A percentile compares a stretch with the other conserved stretches of the same genome.
phyloP scores from a whole-genome alignment of 2,888 invertebrate genomes.

The Pheosia gnoma region DNA sequence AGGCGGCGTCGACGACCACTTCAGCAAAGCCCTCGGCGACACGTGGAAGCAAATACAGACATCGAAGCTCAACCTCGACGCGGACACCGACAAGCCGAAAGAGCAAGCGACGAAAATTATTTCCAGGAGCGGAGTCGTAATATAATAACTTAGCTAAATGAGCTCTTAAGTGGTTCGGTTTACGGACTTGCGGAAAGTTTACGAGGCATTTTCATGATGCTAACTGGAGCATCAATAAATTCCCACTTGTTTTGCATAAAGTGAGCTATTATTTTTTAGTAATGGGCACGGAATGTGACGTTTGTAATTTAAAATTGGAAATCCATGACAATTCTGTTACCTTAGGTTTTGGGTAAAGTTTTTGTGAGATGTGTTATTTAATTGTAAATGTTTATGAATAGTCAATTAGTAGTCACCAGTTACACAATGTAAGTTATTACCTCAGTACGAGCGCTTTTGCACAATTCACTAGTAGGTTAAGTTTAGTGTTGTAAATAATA shows the following conservation, averaged over 20 bases:
- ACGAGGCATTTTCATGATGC: constrained; percentile 69
- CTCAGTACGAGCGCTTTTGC: constrained; percentile 82
- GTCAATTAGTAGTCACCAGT: constrained; percentile 82
- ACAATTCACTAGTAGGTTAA: constrained; percentile 73
- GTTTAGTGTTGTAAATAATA: constrained; percentile 65
- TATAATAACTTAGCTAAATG: constrained; percentile 62
- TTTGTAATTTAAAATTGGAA: constrained; percentile 33
- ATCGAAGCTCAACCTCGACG: constrained; percentile 70
- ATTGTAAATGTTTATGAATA: constrained; percentile 59
- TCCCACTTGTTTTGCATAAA: constrained; percentile 70
- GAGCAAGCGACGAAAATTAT: constrained; percentile 75
- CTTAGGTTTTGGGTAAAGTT: constrained; percentile 67
- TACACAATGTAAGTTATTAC: constrained; percentile 81
- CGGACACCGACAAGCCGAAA: constrained; percentile 63
- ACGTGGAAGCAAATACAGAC: constrained; percentile 91
- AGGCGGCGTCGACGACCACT: constrained; percentile 92
- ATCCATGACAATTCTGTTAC: constrained; percentile 79
- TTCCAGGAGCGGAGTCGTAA: constrained; percentile 79
- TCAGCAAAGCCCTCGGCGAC: constrained; percentile 94
- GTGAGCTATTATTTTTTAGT: constrained; percentile 58
- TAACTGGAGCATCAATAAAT: constrained; percentile 72
- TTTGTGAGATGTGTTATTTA: constrained; percentile 55
- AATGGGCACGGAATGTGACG: constrained; percentile 21
- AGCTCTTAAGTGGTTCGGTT: constrained; percentile 60
- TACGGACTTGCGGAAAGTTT: constrained; percentile 65